A percentile compares a stretch with the other conserved stretches of the same genome.
phyloP scores from a whole-genome alignment of 2,113 vertebrate genomes.

The Tor tambroides region DNA sequence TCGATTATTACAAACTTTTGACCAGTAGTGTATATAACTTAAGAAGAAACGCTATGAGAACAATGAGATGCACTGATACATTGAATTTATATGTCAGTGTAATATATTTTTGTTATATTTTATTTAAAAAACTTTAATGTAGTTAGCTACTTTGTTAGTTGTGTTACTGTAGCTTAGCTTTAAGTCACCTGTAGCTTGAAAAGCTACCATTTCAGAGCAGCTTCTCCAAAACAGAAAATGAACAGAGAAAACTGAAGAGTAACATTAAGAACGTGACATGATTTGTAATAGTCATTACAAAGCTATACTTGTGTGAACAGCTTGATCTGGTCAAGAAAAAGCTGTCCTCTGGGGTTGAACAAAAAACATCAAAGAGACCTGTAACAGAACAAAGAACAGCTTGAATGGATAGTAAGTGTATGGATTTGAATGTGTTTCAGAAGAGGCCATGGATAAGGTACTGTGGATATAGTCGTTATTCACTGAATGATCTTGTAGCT shows the following conservation, averaged over 20 bases:
- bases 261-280: background rate
- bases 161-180: background rate
- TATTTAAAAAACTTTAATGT: background rate
- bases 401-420: background rate
- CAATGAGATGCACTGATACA: too few species aligned
- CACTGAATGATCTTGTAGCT: background rate
- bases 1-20: too few species aligned
- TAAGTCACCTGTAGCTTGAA: background rate
- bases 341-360: background rate
- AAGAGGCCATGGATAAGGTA: background rate
- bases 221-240: background rate
- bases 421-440: background rate
- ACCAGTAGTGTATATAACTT: too few species aligned
- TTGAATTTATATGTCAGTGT: too few species aligned
- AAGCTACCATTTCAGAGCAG: background rate
- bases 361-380: conserved; percentile 25
- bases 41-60: too few species aligned
- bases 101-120: too few species aligned
- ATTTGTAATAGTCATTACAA: background rate
- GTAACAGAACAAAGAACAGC: background rate
- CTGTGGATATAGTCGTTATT: background rate
- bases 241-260: background rate
- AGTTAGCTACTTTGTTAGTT: background rate
- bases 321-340: conserved; percentile 11
- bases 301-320: background rate